Conservation (phyloP, 2,888 invertebrate genomes). For the Hirtodrosophila alboralis region DNA sequence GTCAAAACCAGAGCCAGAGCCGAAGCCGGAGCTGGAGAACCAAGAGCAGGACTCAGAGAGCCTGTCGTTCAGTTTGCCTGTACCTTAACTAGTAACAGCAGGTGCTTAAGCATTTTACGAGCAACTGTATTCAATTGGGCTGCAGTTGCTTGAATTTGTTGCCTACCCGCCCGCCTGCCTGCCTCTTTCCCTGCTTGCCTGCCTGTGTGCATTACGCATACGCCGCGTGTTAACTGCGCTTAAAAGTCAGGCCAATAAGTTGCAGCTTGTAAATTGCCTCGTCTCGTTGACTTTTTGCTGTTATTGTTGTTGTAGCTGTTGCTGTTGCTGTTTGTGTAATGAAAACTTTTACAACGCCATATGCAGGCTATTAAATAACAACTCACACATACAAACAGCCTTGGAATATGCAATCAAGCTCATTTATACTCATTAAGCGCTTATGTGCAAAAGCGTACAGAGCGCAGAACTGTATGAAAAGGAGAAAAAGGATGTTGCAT, state of each 20-base stretch:
- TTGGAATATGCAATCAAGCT: slow-evolving; percentile 78
- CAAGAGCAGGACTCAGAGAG: not conserved
- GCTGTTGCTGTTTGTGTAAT: slow-evolving; percentile 75
- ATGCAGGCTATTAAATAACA: slow-evolving; percentile 79
- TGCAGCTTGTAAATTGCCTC: slow-evolving; percentile 64
- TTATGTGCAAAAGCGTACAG: slow-evolving; percentile 61
- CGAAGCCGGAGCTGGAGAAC: not conserved
- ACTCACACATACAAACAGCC: slow-evolving; percentile 48
- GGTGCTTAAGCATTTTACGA: slow-evolving; percentile 77
- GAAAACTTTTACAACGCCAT: slow-evolving; percentile 80
- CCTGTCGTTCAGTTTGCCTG: slow-evolving; percentile 20
- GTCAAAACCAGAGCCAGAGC: slow-evolving; percentile 4
- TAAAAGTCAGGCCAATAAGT: slow-evolving; percentile 76
- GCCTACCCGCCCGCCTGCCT: slow-evolving; percentile 32
- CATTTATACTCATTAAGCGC: slow-evolving; percentile 79
- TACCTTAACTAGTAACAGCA: slow-evolving; percentile 41
- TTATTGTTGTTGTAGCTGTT: slow-evolving; percentile 38
- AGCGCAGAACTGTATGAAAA: slow-evolving; percentile 29
- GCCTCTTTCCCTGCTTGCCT: slow-evolving; percentile 21
- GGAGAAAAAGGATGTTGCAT: slow-evolving; percentile 27
- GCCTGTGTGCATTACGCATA: slow-evolving; percentile 67
- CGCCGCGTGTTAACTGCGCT: slow-evolving; percentile 77
- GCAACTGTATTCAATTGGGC: slow-evolving; percentile 77
- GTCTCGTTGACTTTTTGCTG: slow-evolving; percentile 47
- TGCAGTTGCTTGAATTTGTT: slow-evolving; percentile 40